Evolutionary conservation across 2,888 invertebrate genomes (phyloP).

Genomic region (Nowickia ferox): DNA sequence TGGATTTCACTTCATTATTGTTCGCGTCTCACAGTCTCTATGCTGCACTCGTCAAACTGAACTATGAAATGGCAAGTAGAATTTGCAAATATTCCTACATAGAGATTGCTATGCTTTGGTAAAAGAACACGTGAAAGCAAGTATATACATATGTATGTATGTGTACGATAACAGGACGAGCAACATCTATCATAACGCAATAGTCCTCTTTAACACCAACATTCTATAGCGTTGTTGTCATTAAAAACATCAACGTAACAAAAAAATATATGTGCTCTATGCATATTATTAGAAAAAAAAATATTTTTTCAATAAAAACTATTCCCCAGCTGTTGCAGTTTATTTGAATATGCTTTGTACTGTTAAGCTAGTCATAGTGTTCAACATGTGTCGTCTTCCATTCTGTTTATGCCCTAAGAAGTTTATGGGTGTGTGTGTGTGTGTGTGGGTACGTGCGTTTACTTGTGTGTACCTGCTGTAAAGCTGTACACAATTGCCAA

Average conservation of each 20-base stretch:
- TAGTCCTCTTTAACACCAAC: conserved; percentile 38
- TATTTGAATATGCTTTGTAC: conserved; percentile 61
- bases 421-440: conserved; percentile 18
- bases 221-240: conserved; percentile 29
- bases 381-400: conserved; percentile 54
- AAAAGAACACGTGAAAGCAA: conserved; percentile 52
- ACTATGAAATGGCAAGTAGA: conserved; percentile 45
- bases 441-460: conserved; percentile 8
- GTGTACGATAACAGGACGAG: conserved; percentile 5
- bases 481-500: conserved; percentile 14
- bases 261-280: conserved; percentile 60
- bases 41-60: conserved; percentile 52
- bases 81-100: background rate
- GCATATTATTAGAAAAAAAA: conserved; percentile 74
- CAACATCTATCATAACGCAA: conserved; percentile 21
- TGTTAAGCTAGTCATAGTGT: background rate
- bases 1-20: conserved; percentile 25
- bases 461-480: conserved; percentile 31
- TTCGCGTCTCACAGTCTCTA: conserved; percentile 55
- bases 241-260: conserved; percentile 59
- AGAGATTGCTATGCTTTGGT: background rate
- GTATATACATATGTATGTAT: no score
- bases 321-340: conserved; percentile 77
- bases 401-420: background rate
- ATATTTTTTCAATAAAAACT: conserved; percentile 79